Evolutionary conservation across 1,140 invertebrate species (phyloP).

Genomic region (Panagrolaimus sp.): DNA sequence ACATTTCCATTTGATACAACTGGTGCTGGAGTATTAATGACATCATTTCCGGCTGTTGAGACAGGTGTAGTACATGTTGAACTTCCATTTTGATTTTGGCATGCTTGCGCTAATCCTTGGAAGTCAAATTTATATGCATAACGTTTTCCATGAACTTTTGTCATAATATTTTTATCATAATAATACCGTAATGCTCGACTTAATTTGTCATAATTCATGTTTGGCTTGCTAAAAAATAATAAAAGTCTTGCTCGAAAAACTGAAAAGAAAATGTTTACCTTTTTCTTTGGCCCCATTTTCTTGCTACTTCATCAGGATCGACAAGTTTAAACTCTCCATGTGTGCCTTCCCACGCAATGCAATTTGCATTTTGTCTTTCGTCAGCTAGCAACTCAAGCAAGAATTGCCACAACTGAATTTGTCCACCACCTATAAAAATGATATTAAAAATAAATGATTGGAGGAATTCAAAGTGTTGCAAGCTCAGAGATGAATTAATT

Average conservation of each 20-base stretch:
- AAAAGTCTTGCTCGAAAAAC: no score
- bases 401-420: conserved; percentile 98
- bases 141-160: conserved; percentile 86
- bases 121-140: conserved; percentile 62
- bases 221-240: conserved; percentile 74
- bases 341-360: conserved; percentile 84
- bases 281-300: conserved; percentile 92
- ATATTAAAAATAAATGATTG: not conserved
- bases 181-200: conserved; percentile 92
- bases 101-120: conserved; percentile 58
- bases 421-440: conserved; percentile 63
- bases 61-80: conserved; percentile 10
- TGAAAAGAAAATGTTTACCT: no score
- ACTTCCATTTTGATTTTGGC: conserved; percentile 32
- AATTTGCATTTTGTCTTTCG: conserved; percentile 72
- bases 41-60: conserved; percentile 5
- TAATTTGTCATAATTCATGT: conserved; percentile 99
- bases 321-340: conserved; percentile 68
- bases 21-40: not conserved
- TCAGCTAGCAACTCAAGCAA: conserved; percentile 88
- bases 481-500: no score
- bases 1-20: not conserved
- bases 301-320: conserved; percentile 92
- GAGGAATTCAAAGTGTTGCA: not conserved
- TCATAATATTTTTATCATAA: conserved; percentile 97